Evolutionary conservation across 2,888 invertebrate species (phyloP), one percentile per base, ranked within the genome.

Genomic region (Eudasyphora cyanicolor): DNA sequence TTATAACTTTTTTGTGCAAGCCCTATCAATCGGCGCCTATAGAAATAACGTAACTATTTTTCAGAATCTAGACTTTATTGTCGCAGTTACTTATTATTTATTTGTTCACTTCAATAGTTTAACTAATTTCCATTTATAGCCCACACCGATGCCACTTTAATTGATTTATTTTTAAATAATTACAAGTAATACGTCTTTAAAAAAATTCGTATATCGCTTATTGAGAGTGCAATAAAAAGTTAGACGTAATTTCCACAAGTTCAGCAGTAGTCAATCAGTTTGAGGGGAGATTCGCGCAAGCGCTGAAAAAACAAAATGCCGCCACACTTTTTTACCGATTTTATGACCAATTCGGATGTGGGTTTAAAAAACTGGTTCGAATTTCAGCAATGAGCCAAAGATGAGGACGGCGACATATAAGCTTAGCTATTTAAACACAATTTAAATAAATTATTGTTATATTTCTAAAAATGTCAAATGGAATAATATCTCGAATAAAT

Each of bases 401-500:
- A 32, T 8, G 32, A 32, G 5, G 8, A 32, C 32, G 32, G 8
- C 49, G 49, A 54, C 54, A 24, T 54, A 24, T 54, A 54, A 24
- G 57, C 57, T 24, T 27, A 27, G 27, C 57, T 57, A 57, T 57
- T 57, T 57, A 57, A 57, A 57, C 57, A 57, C 57, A 57, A 57
- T 57, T 57, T 57, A 57, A 57, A 57, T 57, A 57, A 57, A 57
- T 57, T 24, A 57, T 57, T 27, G 27, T 57, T 57, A 3, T n/a
- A 14, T 57, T 12, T 2, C 57, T 57, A 57, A 57, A 57, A 24
- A 24, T 24, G 57, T 27, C 57, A 57, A 57, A 27, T 27, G 7
- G 45, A 45, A 70, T 35, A 67, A 70, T 49, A 77, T 62, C 70
- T 62, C 19, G 57, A 73, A 35, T 62, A 27, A 51, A 24, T 54